Evolutionary conservation across 2,797 vertebrate species (phyloP).

Genomic region (Danio kyathit): DNA sequence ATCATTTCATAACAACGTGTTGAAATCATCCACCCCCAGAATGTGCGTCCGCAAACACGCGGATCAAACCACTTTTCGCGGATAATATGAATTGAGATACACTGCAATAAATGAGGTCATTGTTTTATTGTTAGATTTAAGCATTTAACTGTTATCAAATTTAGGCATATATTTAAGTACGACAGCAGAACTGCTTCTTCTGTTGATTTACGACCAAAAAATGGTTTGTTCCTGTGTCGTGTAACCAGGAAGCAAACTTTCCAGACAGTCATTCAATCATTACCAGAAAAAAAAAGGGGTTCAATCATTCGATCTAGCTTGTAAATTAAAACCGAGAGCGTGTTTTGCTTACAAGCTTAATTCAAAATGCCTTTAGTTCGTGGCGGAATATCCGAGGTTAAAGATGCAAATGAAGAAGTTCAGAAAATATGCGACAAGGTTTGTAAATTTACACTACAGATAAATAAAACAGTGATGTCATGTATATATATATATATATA

Average conservation of each 20-base stretch:
- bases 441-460: conserved; percentile 29
- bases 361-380: conserved; percentile 59
- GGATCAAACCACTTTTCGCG: conserved; percentile 4
- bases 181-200: too few relatives aligned
- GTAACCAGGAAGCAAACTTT: conserved; percentile 20
- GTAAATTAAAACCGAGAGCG: too few relatives aligned
- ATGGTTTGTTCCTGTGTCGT: conserved; percentile 25
- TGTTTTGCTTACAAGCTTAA: neutral
- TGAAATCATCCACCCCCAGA: neutral
- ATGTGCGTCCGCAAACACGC: neutral
- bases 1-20: neutral
- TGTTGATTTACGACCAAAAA: neutral
- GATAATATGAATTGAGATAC: neutral
- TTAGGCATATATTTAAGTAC: too few relatives aligned
- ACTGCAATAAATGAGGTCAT: neutral
- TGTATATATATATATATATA: too few relatives aligned
- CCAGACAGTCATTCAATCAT: too few relatives aligned
- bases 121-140: neutral
- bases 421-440: conserved; percentile 79
- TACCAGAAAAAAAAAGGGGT: too few relatives aligned
- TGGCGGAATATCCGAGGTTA: conserved; percentile 69
- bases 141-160: too few relatives aligned
- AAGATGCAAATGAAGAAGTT: conserved; percentile 72
- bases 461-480: neutral
- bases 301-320: too few relatives aligned